These are phyloP conservation scores for Tarsius wallacei DNA, from an alignment of 2,797 vertebrate species.

Conservation along the genomic window DNA sequence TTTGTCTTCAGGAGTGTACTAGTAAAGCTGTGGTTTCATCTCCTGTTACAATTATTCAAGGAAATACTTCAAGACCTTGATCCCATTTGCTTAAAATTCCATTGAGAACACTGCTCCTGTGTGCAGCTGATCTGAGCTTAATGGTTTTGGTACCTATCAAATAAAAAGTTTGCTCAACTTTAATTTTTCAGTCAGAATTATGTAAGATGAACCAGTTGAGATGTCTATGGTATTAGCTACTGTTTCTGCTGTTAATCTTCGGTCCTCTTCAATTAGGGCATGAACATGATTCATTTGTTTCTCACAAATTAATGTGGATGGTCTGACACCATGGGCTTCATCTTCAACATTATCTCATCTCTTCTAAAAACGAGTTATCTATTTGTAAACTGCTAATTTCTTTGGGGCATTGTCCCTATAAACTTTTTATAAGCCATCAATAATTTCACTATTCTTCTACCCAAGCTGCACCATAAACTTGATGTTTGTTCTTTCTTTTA, in stretches of 20 bases:
- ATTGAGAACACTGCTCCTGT: neutral
- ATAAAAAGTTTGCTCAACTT: neutral
- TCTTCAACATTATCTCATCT: neutral
- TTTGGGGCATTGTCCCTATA: neutral
- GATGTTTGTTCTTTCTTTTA: neutral
- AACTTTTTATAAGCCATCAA: neutral
- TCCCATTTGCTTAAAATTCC: neutral
- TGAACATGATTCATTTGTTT: neutral
- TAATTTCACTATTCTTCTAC: neutral
- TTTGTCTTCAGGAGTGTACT: neutral
- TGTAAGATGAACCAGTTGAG: neutral
- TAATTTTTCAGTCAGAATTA: neutral
- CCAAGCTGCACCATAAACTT: neutral
- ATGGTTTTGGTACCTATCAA: neutral
- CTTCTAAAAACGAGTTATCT: neutral
- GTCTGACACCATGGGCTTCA: neutral
- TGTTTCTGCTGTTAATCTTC: neutral
- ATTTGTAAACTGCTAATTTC: neutral
- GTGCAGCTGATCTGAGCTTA: neutral
- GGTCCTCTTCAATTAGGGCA: neutral
- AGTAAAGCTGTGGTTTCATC: neutral
- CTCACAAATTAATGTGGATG: neutral
- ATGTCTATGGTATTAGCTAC: neutral
- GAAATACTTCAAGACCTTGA: neutral
- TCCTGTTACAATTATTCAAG: neutral